Conservation (phyloP, 1,140 invertebrate species). For the Lutraria rhynchaena region DNA sequence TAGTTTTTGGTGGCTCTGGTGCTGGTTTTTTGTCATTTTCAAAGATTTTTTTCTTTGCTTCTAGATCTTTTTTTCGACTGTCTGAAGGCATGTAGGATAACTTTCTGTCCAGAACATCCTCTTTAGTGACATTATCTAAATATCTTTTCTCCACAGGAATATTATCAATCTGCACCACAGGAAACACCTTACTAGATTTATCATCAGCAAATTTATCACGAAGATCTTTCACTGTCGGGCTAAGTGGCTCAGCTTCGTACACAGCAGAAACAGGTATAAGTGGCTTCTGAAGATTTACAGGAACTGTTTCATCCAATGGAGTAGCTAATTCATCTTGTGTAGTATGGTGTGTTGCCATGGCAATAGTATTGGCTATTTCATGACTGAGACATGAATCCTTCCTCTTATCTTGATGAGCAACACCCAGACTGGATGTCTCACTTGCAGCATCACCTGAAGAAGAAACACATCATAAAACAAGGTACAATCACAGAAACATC, state of each 20-base stretch:
- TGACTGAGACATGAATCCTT: constrained; percentile 32
- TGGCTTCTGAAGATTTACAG: background rate
- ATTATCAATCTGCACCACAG: constrained; percentile 19
- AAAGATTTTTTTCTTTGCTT: constrained; percentile 12
- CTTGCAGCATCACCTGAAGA: constrained; percentile 4
- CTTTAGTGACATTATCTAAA: background rate
- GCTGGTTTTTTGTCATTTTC: constrained; percentile 8
- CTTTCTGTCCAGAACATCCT: constrained; percentile 13
- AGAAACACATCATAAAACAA: no score
- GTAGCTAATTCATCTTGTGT: background rate
- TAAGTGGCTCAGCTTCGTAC: background rate
- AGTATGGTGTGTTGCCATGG: background rate
- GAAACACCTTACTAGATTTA: background rate
- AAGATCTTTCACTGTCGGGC: constrained; percentile 2
- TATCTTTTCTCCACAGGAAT: constrained; percentile 27
- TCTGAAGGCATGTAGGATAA: constrained; percentile 35
- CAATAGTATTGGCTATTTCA: constrained; percentile 43
- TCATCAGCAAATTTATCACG: background rate
- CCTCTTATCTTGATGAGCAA: background rate
- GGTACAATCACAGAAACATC: no score
- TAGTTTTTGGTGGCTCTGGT: background rate
- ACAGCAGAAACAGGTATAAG: background rate
- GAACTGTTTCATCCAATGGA: background rate
- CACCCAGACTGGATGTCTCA: background rate
- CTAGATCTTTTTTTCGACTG: constrained; percentile 11